phyloP scores from a whole-genome alignment of 2,888 invertebrate genomes.

The Panopea generosa region DNA sequence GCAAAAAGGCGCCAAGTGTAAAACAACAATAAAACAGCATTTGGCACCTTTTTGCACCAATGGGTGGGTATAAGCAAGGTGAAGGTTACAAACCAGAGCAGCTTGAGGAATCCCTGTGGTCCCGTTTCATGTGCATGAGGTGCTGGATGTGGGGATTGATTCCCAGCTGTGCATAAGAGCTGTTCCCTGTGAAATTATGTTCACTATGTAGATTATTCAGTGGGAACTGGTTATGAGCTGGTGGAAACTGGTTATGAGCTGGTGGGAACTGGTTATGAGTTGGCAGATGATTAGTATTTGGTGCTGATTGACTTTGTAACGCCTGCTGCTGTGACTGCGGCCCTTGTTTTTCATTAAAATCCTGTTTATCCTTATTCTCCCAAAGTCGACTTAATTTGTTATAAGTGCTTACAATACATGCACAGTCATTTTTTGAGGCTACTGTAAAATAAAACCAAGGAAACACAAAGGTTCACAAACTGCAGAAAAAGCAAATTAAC shows the following conservation, averaged over 20 bases:
- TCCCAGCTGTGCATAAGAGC: slow-evolving; percentile 38
- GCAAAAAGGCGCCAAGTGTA: no score
- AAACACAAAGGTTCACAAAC: slow-evolving; percentile 21
- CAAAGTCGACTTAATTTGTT: slow-evolving; percentile 84
- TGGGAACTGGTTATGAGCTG: slow-evolving; percentile 25
- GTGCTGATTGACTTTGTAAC: slow-evolving; percentile 2
- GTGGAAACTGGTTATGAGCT: slow-evolving; percentile 8
- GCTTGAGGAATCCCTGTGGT: slow-evolving; percentile 66
- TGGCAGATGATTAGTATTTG: slow-evolving; percentile 1
- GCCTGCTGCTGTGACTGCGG: slow-evolving; percentile 59
- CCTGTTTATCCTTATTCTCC: slow-evolving; percentile 84
- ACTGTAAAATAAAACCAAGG: slow-evolving; percentile 70
- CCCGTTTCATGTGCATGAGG: slow-evolving; percentile 32
- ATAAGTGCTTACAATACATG: slow-evolving; percentile 83
- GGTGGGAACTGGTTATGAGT: slow-evolving; percentile 6
- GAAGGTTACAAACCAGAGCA: slow-evolving; percentile 66
- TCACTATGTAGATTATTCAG: slow-evolving; percentile 37
- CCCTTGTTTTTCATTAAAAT: slow-evolving; percentile 80
- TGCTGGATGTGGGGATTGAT: slow-evolving; percentile 8
- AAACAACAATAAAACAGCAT: no score
- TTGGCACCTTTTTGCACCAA: no score
- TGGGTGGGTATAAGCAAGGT: not conserved
- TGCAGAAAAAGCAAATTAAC: slow-evolving; percentile 15
- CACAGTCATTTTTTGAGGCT: slow-evolving; percentile 80
- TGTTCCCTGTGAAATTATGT: slow-evolving; percentile 17